Evolutionary conservation across 2,888 invertebrate species (phyloP).

Genomic region (Drosophila pegasa): DNA sequence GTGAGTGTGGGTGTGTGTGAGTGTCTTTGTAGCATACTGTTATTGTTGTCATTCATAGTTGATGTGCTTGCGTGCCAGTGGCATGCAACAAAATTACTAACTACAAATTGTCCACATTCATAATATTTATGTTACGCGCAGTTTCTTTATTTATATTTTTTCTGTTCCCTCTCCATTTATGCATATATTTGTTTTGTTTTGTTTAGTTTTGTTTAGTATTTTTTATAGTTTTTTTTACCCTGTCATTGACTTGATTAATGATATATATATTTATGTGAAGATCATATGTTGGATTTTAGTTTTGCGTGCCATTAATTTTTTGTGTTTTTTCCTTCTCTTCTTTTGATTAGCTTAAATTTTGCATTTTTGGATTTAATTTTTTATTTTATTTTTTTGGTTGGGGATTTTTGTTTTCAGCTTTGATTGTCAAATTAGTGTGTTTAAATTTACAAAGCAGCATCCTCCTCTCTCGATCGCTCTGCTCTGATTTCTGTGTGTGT

Average conservation of each 20-base stretch:
- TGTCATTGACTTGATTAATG: constrained; percentile 20
- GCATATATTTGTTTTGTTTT: not conserved
- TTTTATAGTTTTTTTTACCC: not conserved
- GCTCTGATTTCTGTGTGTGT: not conserved
- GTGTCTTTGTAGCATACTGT: constrained; percentile 41
- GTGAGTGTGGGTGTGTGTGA: constrained; percentile 33
- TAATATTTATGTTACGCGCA: constrained; percentile 22
- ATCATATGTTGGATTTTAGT: not conserved
- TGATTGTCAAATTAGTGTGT: constrained; percentile 34
- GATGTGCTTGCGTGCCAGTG: constrained; percentile 30
- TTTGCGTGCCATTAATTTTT: not conserved
- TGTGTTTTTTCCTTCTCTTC: not conserved
- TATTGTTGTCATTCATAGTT: constrained; percentile 22
- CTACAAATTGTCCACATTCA: constrained; percentile 49
- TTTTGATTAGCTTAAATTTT: constrained; percentile 7
- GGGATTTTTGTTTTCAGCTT: constrained; percentile 14
- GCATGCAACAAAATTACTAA: constrained; percentile 45
- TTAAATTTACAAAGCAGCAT: constrained; percentile 14
- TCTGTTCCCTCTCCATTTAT: not conserved
- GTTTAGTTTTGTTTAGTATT: not conserved
- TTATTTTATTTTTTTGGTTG: not conserved
- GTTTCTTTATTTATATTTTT: not conserved
- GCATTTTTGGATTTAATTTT: not conserved
- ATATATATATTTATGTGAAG: constrained; percentile 3
- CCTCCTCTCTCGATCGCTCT: not conserved